A percentile compares a stretch with the other conserved stretches of the same genome.
These are phyloP conservation scores for Acholoe squamosa DNA, from an alignment of 2,888 invertebrate species.

Conservation along the genomic window DNA sequence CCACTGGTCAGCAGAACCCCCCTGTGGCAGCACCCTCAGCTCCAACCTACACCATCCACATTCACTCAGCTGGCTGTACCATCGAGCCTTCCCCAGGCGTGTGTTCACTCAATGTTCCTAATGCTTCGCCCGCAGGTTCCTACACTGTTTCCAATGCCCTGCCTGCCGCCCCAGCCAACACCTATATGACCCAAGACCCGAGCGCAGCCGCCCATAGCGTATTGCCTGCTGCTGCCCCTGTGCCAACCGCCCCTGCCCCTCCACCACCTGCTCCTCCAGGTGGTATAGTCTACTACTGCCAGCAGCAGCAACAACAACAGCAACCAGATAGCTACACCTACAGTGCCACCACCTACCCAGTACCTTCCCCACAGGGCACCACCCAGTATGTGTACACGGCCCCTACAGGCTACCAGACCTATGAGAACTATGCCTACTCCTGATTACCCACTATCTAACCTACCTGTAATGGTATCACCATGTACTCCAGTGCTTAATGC, in stretches of 20 bases:
- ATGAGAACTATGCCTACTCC: constrained; percentile 22
- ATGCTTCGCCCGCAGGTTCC: constrained; percentile 26
- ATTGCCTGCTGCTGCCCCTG: neutral
- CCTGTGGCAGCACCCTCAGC: neutral
- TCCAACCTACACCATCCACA: constrained; percentile 63
- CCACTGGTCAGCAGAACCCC: neutral
- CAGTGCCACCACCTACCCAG: constrained; percentile 26
- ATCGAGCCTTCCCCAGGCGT: neutral
- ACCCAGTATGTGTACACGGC: constrained; percentile 17
- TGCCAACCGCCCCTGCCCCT: neutral
- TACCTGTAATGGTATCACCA: too few species aligned
- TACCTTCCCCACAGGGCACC: neutral
- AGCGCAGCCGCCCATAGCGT: neutral
- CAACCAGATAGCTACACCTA: neutral
- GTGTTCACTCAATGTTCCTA: neutral
- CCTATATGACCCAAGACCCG: neutral
- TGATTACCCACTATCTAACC: neutral
- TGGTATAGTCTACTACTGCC: constrained; percentile 58
- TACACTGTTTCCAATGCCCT: constrained; percentile 6
- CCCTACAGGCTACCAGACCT: neutral
- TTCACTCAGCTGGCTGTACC: constrained; percentile 6
- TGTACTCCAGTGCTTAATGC: too few species aligned
- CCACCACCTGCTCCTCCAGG: constrained; percentile 30
- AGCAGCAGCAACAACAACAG: constrained; percentile 24
- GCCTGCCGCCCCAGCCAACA: neutral